Base-by-base conservation (phyloP, 2,797 vertebrate genomes). In the Eremophila alpestris region DNA sequence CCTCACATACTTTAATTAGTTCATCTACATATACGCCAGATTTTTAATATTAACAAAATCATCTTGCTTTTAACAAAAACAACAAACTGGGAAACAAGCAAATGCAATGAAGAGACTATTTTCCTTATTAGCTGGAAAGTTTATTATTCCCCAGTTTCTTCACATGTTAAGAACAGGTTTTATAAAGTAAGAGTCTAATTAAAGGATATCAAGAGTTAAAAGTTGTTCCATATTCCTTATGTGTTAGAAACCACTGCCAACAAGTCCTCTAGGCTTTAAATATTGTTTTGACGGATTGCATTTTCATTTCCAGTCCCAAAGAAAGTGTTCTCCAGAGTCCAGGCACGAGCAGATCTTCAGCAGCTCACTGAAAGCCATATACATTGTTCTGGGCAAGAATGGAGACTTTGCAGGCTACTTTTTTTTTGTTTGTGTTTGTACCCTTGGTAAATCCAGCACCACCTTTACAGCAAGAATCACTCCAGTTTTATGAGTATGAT, bases 141-240 rank as follows among this genome's bases (percentile, higher is more conserved):
- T 93, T 45, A 74, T 80, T 73, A 67, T 62, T 94, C 91, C 68
- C 27, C 40, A 90, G 34, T 48, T 83, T 76, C 67, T 85, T 70
- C 81, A 55, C 27, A 41, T 5, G 7, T 58, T 93, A 84, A 59
- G 18, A 83, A 36, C 9, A 89, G 13, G 16, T 78, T 92, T 89
- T 86, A 30, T 32, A 94, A 89, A 67, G 58, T 67, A 60, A 83
- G 54, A 87, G 55, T 86, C 82, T 97, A 97, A 97, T 97, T 97
- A 97, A 98, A 98, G 98, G 96, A 95, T 97, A 97, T 93, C 85
- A 98, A 98, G 99, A 98, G 99, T 99, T 99, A 99, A 99, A 97
- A 96, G 96, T 97, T 96, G 96, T 97, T 98, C 98, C 97, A 97
- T 96, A 98, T 97, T 98, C 96, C 96, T 98, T 97, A 94, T 98